phyloP scores from a whole-genome alignment of 2,797 vertebrate species.

The Neomorphus geoffroyi region DNA sequence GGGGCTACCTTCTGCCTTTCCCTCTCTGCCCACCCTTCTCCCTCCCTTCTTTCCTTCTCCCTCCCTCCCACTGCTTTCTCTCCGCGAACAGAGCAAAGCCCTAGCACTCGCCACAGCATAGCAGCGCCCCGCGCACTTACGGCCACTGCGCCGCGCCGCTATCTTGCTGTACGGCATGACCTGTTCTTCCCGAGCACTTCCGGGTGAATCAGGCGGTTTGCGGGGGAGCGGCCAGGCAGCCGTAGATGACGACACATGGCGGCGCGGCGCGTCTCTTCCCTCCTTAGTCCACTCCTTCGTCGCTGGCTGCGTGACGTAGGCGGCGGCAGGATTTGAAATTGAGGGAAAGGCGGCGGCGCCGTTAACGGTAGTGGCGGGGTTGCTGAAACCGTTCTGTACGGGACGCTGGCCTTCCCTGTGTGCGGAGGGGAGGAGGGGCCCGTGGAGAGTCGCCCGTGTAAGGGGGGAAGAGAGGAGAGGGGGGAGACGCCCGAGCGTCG shows the following conservation, averaged over 20 bases:
- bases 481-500: too few species aligned
- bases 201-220: accelerated
- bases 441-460: too few species aligned
- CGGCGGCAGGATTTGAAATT: conserved; percentile 54
- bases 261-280: accelerated
- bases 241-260: neutral
- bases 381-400: accelerated
- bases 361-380: neutral
- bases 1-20: too few species aligned
- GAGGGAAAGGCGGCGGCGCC: neutral
- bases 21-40: too few species aligned
- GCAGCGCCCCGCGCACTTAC: accelerated
- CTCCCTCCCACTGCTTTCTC: too few species aligned
- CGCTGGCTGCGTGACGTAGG: neutral
- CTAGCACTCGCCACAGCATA: accelerated
- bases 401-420: accelerated
- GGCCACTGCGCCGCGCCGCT: too few species aligned
- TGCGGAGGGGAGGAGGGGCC: too few species aligned
- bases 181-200: neutral
- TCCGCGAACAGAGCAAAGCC: accelerated
- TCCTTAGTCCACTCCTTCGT: accelerated
- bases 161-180: too few species aligned
- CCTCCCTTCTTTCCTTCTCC: too few species aligned
- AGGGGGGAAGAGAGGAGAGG: too few species aligned
- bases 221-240: accelerated